Evolutionary conservation across 2,797 vertebrate genomes (phyloP).

Genomic region (Silurus lanzhouensis): DNA sequence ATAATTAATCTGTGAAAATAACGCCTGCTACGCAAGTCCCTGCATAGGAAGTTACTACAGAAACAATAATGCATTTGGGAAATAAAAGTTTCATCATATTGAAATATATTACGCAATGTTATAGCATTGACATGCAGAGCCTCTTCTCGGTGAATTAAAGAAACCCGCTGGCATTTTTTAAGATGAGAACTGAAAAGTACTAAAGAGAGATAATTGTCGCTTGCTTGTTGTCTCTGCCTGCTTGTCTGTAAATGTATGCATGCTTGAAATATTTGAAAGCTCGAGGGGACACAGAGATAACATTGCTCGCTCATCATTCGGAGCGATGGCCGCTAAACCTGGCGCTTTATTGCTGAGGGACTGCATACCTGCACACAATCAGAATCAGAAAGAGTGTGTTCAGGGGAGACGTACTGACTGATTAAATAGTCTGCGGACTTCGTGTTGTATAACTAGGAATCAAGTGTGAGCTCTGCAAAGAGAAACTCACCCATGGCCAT

Average conservation of each 20-base stretch:
- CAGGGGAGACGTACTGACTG: not conserved
- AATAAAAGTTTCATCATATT: not conserved
- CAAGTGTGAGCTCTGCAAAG: not conserved
- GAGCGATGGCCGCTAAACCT: slow-evolving; percentile 9
- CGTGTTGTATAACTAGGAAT: not conserved
- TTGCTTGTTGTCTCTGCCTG: not conserved
- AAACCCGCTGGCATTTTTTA: not conserved
- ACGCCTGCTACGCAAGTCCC: not conserved
- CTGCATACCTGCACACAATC: not conserved
- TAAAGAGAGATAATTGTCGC: not conserved
- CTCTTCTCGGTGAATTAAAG: not conserved
- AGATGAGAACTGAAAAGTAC: not conserved
- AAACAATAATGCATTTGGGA: not conserved
- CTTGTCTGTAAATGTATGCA: slow-evolving; percentile 3
- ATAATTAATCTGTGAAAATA: not conserved
- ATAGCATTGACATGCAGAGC: not conserved
- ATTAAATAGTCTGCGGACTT: not conserved
- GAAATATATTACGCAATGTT: not conserved
- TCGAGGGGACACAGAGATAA: not conserved
- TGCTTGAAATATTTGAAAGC: slow-evolving; percentile 25
- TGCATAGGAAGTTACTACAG: not conserved
- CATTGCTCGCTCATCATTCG: not conserved
- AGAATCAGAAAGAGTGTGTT: slow-evolving; percentile 4
- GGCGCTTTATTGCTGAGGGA: not conserved
- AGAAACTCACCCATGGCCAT: not conserved